These are phyloP conservation scores for Lutraria lutraria DNA, from an alignment of 2,888 invertebrate genomes.

Conservation along the genomic window DNA sequence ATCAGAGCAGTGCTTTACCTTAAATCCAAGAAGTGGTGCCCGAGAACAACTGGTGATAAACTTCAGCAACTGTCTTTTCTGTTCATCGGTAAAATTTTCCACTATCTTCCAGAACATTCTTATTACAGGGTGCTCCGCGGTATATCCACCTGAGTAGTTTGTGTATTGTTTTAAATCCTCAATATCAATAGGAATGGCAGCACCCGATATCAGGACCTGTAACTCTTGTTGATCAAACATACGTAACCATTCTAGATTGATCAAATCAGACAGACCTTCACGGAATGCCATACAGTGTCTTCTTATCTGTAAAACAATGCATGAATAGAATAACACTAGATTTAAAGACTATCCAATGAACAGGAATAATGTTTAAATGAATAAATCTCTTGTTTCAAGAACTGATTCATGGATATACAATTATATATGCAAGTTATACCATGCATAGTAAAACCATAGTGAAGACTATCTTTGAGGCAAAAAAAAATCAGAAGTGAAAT, in stretches of 20 bases:
- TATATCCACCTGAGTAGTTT: slow-evolving; percentile 96
- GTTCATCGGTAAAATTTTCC: slow-evolving; percentile 91
- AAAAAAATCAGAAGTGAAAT: too few relatives aligned
- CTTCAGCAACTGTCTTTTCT: slow-evolving; percentile 95
- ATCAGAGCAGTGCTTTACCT: slow-evolving; percentile 89
- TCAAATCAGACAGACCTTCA: slow-evolving; percentile 95
- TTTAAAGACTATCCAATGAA: too few relatives aligned
- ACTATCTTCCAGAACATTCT: slow-evolving; percentile 96
- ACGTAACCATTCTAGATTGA: slow-evolving; percentile 96
- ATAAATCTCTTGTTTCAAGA: too few relatives aligned
- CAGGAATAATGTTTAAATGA: too few relatives aligned
- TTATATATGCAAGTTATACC: too few relatives aligned
- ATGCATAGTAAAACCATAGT: too few relatives aligned
- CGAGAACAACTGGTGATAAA: slow-evolving; percentile 99
- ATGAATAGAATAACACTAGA: too few relatives aligned
- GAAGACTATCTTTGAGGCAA: too few relatives aligned
- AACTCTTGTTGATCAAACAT: slow-evolving; percentile 98
- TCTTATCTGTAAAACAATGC: slow-evolving; percentile 87
- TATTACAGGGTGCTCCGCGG: slow-evolving; percentile 94
- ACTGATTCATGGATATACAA: too few relatives aligned
- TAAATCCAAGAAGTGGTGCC: slow-evolving; percentile 98
- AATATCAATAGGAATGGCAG: slow-evolving; percentile 96
- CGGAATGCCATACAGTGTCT: slow-evolving; percentile 95
- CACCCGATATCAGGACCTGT: slow-evolving; percentile 98
- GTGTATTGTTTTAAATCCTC: slow-evolving; percentile 93